Evolutionary conservation across 2,888 invertebrate genomes (phyloP).

Genomic region (Torymus auratus): DNA sequence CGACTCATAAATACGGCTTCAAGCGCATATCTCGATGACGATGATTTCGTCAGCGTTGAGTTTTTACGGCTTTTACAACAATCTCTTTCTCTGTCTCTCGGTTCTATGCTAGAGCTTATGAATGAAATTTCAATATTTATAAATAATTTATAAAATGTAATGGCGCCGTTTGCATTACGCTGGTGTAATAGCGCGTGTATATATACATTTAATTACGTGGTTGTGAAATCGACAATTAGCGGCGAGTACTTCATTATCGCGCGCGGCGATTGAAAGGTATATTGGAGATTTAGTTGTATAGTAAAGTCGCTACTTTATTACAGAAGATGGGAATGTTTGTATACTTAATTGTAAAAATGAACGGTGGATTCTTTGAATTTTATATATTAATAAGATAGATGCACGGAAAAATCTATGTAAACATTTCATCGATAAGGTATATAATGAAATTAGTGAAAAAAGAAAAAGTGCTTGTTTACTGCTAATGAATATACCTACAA

Average conservation of each 20-base stretch:
- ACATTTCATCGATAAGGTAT: no score
- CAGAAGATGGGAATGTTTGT: not conserved
- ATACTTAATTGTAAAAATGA: not conserved
- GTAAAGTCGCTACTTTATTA: no score
- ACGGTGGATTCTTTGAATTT: no score
- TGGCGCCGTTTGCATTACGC: not conserved
- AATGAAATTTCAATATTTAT: conserved; percentile 37
- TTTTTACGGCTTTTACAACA: conserved; percentile 39
- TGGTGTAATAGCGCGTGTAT: no score
- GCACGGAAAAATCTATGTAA: no score
- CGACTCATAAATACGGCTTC: conserved; percentile 44
- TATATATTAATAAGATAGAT: no score
- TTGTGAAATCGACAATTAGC: conserved; percentile 53
- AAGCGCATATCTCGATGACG: conserved; percentile 20
- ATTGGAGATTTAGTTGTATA: no score
- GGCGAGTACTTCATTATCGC: not conserved
- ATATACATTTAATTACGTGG: no score
- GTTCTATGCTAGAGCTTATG: conserved; percentile 8
- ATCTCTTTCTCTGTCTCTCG: no score
- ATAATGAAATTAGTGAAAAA: no score
- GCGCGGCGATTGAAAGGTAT: not conserved
- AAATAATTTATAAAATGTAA: conserved; percentile 18
- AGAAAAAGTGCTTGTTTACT: no score
- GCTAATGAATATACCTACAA: no score
- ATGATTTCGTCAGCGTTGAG: conserved; percentile 31